Evolutionary conservation across 2,888 invertebrate species (phyloP), one percentile per base, ranked within the genome.

Genomic region (Tromatobia lineatoria): DNA sequence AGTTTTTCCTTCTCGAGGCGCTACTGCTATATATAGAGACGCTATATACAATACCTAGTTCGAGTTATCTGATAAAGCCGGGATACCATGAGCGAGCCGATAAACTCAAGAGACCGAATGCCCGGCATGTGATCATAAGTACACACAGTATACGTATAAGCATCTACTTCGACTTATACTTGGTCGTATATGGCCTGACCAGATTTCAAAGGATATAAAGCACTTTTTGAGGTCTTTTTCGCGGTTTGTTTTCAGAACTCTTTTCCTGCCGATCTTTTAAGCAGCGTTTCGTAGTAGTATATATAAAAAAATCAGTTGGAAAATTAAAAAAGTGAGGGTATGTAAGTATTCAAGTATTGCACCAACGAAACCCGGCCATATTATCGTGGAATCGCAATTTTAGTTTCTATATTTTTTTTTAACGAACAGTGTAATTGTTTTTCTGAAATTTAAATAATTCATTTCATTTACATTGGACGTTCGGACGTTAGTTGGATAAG

Each of bases 1-100:
- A 84, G 64, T 81, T 78, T 84, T 84, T 84, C 77, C 70, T 66
- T 57, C 81, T 45, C 74, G 50, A 50, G 50, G 15, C 74, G 47
- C 34, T 18, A 57, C 45, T 23, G 15, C 57, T 57, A 25, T 61
- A 25, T 67, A 64, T 64, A 20, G 61, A 18, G 2, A 18, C 66
- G 66, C 25, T 47, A 47, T 74, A 74, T 74, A 75, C 74, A 64
- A 71, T 71, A 80, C 73, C 67, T 73, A 77, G 84, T 74, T 81
- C 50, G 73, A 76, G 73, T 84, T 84, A 84, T 84, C 84, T 81
- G 84, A 81, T 84, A 80, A 81, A 74, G 75, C 81, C 54, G 73
- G 74, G 47, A 84, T 84, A 64, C 78, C 64, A 81, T 71, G 74
- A 42, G 81, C 78, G 80, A 74, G 70, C 73, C 73, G 80, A 84